phyloP scores from a whole-genome alignment of 2,797 vertebrate species.

The Urocyon cinereoargenteus region DNA sequence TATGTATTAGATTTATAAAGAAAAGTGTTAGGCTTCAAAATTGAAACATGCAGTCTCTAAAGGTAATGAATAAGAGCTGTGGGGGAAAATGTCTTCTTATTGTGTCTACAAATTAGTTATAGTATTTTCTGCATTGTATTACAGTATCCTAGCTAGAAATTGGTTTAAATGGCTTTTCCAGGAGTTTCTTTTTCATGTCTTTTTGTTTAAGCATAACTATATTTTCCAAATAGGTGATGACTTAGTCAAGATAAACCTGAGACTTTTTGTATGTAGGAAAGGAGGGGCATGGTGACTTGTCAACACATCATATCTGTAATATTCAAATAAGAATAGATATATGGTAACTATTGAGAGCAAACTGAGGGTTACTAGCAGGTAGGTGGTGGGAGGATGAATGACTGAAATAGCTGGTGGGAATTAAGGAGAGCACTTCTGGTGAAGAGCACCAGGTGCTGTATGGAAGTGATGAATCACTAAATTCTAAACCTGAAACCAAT shows the following conservation, averaged over 20 bases:
- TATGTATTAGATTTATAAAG: background rate
- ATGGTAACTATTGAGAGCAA: background rate
- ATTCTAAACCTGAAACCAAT: background rate
- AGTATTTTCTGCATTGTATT: background rate
- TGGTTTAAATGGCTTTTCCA: background rate
- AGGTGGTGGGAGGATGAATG: background rate
- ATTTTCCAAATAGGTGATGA: background rate
- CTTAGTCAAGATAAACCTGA: background rate
- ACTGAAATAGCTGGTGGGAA: background rate
- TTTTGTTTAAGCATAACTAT: background rate
- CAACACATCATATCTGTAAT: background rate
- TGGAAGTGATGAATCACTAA: background rate
- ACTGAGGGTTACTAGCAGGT: background rate
- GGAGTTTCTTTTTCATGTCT: background rate
- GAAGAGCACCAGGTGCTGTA: background rate
- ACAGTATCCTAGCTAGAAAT: background rate
- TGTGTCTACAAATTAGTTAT: background rate
- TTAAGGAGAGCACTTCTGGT: background rate
- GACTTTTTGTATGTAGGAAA: background rate
- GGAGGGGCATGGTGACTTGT: background rate
- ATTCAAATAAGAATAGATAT: background rate
- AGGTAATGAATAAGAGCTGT: background rate
- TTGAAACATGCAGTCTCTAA: conserved; percentile 22
- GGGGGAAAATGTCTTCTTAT: background rate
- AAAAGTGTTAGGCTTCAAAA: conserved; percentile 18